phyloP scores from a whole-genome alignment of 2,113 vertebrate genomes.

The Cettia cetti region DNA sequence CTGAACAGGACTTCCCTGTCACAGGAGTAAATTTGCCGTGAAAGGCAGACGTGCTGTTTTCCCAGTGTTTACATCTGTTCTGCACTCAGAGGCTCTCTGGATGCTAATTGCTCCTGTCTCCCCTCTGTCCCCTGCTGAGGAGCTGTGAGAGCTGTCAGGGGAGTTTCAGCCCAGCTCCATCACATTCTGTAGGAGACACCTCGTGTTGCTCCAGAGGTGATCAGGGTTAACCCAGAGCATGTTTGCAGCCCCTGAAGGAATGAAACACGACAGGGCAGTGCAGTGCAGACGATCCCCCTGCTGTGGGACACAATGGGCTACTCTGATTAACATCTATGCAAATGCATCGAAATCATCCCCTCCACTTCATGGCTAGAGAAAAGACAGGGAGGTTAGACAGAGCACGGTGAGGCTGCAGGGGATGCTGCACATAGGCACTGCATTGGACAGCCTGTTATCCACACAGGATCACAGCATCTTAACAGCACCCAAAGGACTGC shows the following conservation, averaged over 20 bases:
- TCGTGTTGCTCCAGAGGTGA: background rate
- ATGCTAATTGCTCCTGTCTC: constrained; percentile 27
- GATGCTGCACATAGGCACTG: background rate
- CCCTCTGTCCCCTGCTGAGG: background rate
- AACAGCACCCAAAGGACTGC: background rate
- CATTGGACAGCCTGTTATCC: background rate
- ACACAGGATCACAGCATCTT: background rate
- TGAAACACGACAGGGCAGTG: background rate
- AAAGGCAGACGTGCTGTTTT: background rate
- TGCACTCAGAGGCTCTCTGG: background rate
- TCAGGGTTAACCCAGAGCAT: background rate
- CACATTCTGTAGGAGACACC: background rate
- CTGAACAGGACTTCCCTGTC: background rate
- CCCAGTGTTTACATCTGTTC: background rate
- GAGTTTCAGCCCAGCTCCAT: background rate
- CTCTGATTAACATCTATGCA: background rate
- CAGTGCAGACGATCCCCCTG: background rate
- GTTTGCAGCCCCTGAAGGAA: background rate
- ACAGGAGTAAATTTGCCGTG: background rate
- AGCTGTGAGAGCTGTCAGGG: background rate
- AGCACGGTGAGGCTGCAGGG: fast-evolving
- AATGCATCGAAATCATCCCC: background rate
- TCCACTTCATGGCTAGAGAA: background rate
- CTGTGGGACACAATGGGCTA: background rate
- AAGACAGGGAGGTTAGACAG: background rate